These are phyloP conservation scores for Scolopax mira DNA, from an alignment of 2,113 vertebrate genomes.

Conservation along the genomic window DNA sequence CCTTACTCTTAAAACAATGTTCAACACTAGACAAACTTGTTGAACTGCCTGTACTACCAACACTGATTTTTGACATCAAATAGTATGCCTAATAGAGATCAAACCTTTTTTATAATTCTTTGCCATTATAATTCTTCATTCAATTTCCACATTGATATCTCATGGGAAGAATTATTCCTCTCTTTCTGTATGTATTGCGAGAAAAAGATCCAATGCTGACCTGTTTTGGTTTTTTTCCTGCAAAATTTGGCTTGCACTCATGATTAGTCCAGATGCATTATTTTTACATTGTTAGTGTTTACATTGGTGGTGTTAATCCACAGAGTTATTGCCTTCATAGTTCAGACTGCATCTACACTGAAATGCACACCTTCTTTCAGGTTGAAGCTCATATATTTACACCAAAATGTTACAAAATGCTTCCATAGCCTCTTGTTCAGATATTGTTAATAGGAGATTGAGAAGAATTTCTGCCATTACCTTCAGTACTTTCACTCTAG, in stretches of 20 bases:
- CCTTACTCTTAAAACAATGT: background rate
- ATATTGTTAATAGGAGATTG: background rate
- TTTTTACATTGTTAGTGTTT: background rate
- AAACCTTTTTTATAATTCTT: background rate
- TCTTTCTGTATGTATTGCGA: background rate
- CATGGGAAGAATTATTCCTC: background rate
- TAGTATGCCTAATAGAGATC: background rate
- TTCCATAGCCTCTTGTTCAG: background rate
- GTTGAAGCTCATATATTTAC: background rate
- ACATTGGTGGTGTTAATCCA: background rate
- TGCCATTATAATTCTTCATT: background rate
- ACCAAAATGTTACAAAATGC: background rate
- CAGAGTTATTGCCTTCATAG: background rate
- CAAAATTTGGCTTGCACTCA: background rate
- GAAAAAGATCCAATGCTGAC: background rate
- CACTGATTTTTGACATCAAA: background rate
- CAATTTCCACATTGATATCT: background rate
- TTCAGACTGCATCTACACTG: background rate
- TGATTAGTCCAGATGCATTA: background rate
- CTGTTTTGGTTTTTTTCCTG: background rate
- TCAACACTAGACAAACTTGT: background rate
- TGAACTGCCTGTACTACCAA: constrained; percentile 1
- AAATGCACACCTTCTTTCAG: background rate
- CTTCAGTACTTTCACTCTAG: background rate
- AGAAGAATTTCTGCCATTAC: background rate